Conservation (phyloP, 2,888 invertebrate genomes). For the Diachrysia chrysitis region DNA sequence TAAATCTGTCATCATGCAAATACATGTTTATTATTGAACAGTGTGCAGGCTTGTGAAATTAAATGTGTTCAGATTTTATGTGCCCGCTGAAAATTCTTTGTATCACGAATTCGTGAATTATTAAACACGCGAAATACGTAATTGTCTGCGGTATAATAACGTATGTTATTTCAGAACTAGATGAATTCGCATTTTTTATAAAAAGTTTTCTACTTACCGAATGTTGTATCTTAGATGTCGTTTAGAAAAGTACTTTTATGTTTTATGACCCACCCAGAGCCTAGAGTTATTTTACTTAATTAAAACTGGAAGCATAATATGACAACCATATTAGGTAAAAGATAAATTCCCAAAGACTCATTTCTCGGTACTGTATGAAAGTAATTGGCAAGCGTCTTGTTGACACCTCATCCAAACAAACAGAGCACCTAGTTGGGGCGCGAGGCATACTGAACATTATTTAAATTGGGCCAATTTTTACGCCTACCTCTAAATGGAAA, state of each 20-base stretch:
- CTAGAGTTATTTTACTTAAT: neutral
- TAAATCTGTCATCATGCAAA: constrained; percentile 45
- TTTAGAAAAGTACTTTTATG: too few relatives aligned
- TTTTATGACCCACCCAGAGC: too few relatives aligned
- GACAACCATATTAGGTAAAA: neutral
- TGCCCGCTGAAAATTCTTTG: constrained; percentile 17
- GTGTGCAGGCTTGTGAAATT: constrained; percentile 21
- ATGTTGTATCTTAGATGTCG: neutral
- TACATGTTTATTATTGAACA: constrained; percentile 43
- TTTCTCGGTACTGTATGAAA: constrained; percentile 44
- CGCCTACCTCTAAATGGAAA: constrained; percentile 68
- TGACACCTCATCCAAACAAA: constrained; percentile 58
- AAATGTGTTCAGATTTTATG: constrained; percentile 18
- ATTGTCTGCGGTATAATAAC: constrained; percentile 3
- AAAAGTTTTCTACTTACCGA: neutral
- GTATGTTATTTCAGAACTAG: neutral
- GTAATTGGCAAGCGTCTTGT: constrained; percentile 48
- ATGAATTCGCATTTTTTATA: neutral
- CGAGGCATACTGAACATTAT: constrained; percentile 66
- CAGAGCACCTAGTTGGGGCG: constrained; percentile 35
- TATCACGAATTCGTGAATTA: constrained; percentile 21
- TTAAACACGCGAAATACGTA: constrained; percentile 22
- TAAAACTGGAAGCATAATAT: too few relatives aligned
- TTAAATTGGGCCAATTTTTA: constrained; percentile 75
- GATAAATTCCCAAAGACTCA: constrained; percentile 11